Evolutionary conservation across 2,113 vertebrate genomes (phyloP).

Genomic region (Microtus montanus): DNA sequence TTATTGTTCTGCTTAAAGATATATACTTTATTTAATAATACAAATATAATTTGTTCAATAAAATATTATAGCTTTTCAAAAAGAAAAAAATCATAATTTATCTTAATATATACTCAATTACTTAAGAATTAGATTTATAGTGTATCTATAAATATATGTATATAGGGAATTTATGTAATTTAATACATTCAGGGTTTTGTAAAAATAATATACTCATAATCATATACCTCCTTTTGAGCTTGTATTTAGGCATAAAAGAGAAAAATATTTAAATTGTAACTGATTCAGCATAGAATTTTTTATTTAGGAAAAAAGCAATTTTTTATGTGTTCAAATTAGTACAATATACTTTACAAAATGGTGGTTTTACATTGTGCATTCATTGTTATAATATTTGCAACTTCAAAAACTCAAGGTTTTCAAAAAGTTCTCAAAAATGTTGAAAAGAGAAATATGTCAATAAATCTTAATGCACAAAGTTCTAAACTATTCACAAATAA

Average conservation of each 20-base stretch:
- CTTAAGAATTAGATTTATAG: background rate
- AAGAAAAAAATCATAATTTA: background rate
- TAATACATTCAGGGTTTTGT: background rate
- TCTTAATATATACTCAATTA: background rate
- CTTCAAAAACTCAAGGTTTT: background rate
- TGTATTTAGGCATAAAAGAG: background rate
- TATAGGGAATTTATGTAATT: background rate
- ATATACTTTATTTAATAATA: constrained; percentile 12
- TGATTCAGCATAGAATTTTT: background rate
- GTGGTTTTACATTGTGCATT: background rate
- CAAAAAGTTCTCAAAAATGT: constrained; percentile 25
- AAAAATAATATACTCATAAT: background rate
- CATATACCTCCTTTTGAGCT: background rate
- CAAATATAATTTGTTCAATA: background rate
- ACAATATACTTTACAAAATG: background rate
- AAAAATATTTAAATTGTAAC: background rate
- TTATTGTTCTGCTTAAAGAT: background rate
- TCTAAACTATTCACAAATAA: background rate
- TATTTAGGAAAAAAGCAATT: background rate
- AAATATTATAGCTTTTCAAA: constrained; percentile 30
- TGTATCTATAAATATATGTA: background rate
- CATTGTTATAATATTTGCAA: background rate
- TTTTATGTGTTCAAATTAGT: constrained; percentile 2
- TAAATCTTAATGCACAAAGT: background rate
- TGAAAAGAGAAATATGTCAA: background rate